Base-by-base conservation (phyloP, 2,113 vertebrate species). In the Corythaixoides concolor region DNA sequence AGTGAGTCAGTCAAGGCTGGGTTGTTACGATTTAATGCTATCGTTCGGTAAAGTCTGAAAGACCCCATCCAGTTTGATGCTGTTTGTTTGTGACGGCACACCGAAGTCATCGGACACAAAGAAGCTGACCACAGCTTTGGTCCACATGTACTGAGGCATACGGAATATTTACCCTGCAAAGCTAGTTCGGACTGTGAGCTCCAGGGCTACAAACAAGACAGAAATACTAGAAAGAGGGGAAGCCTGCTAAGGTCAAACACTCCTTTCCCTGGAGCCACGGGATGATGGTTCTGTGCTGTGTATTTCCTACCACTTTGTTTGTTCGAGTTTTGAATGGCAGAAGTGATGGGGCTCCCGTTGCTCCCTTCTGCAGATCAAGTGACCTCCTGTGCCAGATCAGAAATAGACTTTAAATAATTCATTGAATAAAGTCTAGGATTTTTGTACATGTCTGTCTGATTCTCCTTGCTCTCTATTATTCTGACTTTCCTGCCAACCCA, bases 331-430 rank as follows among this genome's bases (percentile, higher is more conserved):
- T 59, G 95, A 59, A 2, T 16, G 67, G 85, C 66, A 85, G 66
- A 24, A 85, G 63, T 4, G 75, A 55, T 59, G 88, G 93, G 72
- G 85, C 95, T 96, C 75, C 95, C 4, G 0, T 11, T 24, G 58
- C 90, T 96, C 45, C 69, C 50, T 66, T 33, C 78, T 15, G 23
- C 62, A 94, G 79, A 83, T 45, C 17, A 30, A 93, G 93, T 76
- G 89, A 79, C 68, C 96, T 96, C 90, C 88, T 94, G 79, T 83
- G 92, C 95, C 72, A 67, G 95, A 86, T 70, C 92, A 97, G 92
- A 96, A 96, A 96, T 86, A 95, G 96, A 63, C 60, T 60, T 45
- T 96, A 50, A 96, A 96, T 96, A 96, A 97, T 97, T 97, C 72
- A 97, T 75, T 97, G 93, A 94, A 92, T 90, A 86, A 97, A 96